Conservation (phyloP, 2,888 invertebrate species). For the Ophion slaviceki region DNA sequence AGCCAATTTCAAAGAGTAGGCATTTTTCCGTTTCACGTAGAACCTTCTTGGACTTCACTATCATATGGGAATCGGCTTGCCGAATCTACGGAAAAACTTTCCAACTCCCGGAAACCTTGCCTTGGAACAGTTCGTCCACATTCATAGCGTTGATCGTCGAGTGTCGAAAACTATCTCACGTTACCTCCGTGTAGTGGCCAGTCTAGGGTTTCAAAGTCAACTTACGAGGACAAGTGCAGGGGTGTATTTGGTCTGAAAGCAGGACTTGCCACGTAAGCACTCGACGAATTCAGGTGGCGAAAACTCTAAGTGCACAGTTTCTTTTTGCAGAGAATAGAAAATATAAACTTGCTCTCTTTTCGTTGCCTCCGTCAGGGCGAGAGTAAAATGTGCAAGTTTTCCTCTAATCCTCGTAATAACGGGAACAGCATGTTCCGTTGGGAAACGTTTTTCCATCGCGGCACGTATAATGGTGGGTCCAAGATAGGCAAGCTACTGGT, state of each 20-base stretch:
- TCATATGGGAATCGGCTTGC: constrained; percentile 43
- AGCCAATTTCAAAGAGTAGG: neutral
- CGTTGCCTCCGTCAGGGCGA: neutral
- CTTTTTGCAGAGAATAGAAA: no score
- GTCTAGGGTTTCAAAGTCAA: constrained; percentile 74
- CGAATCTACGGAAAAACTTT: constrained; percentile 7
- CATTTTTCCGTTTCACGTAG: neutral
- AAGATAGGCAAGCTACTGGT: constrained; percentile 20
- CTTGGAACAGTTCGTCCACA: constrained; percentile 1
- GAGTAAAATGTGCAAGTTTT: constrained; percentile 17
- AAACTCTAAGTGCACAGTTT: neutral
- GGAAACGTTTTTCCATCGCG: constrained; percentile 16
- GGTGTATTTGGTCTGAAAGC: neutral
- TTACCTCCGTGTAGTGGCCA: constrained; percentile 63
- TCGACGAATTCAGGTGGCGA: constrained; percentile 6
- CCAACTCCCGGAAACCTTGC: constrained; percentile 4
- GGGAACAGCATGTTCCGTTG: constrained; percentile 33
- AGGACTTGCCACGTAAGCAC: constrained; percentile 7
- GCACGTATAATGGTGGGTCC: constrained; percentile 13
- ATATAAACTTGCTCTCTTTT: neutral
- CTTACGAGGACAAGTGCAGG: constrained; percentile 21
- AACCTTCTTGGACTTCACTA: constrained; percentile 34
- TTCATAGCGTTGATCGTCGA: constrained; percentile 24
- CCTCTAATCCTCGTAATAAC: constrained; percentile 42
- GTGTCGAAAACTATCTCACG: constrained; percentile 30